Percentiles rank a stretch among this genome's conserved stretches.
phyloP scores from a whole-genome alignment of 1,140 invertebrate genomes.

The Lasaia peninsularis region DNA sequence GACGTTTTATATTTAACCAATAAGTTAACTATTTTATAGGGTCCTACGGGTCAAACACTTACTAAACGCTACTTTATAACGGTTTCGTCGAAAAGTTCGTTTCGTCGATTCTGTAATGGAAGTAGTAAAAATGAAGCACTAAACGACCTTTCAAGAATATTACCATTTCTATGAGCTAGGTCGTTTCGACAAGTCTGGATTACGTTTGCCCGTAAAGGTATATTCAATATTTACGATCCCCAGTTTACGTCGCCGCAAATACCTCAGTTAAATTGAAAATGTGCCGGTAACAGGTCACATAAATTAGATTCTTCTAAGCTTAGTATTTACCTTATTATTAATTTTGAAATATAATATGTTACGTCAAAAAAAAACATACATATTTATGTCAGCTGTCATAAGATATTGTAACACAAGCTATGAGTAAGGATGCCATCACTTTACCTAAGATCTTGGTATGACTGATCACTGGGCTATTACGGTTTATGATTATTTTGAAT shows the following conservation, averaged over 20 bases:
- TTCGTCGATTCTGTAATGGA: background rate
- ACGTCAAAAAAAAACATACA: no score
- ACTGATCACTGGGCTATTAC: no score
- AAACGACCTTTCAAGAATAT: conserved; percentile 14
- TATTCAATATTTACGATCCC: conserved; percentile 28
- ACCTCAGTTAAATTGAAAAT: background rate
- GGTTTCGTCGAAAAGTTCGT: conserved; percentile 1
- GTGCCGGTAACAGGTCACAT: background rate
- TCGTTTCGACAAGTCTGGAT: conserved; percentile 21
- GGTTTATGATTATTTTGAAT: no score
- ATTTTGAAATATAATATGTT: no score
- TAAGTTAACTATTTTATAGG: background rate
- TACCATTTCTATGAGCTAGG: conserved; percentile 16
- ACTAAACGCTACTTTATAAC: background rate
- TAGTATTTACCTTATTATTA: no score
- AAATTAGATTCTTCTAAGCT: background rate
- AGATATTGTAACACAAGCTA: no score
- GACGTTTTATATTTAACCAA: no score
- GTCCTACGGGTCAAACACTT: background rate
- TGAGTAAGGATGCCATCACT: no score
- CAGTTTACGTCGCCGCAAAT: conserved; percentile 23
- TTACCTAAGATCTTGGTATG: no score
- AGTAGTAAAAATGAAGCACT: conserved; percentile 14
- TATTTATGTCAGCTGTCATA: no score
- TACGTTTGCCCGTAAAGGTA: conserved; percentile 20